Percentiles rank a stretch among this genome's conserved stretches.
Conservation (phyloP, 2,113 vertebrate species). For the cattle (Bos taurus) region ARS-UCD2.0 NC_037345.1:18007001-18007500, state of each 20-base stretch:
- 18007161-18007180: background rate
- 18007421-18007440: background rate
- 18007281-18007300: background rate
- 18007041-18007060: background rate
- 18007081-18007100: background rate
- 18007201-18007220: background rate
- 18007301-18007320: background rate
- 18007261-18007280: background rate
- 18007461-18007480: background rate
- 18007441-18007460: accelerated
- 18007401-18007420: accelerated
- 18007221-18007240: background rate
- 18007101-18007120: background rate
- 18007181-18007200: background rate
- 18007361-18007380: background rate
- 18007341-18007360: background rate
- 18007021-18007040: background rate
- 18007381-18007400: accelerated
- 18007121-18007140: accelerated
- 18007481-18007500: background rate
- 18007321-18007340: background rate
- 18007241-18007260: background rate
- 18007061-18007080: background rate
- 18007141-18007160: accelerated
- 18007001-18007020: accelerated